Conservation (phyloP, 2,797 vertebrate genomes). For the Oreonectes daqikongensis region DNA sequence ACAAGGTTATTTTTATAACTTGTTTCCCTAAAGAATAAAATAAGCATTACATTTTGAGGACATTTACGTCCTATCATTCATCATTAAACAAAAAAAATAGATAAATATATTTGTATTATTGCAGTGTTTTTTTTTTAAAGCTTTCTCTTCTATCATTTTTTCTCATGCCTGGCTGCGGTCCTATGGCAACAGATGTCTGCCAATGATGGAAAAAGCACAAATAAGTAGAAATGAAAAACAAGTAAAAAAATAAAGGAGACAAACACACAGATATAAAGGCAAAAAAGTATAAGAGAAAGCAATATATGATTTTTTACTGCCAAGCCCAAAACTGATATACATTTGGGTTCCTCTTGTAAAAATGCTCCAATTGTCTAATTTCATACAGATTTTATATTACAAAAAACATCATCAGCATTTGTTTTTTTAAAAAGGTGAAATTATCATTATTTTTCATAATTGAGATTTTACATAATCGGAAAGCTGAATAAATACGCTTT, state of each 20-base stretch:
- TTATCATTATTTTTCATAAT: too few species aligned
- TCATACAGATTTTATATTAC: too few species aligned
- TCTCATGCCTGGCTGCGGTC: constrained; percentile 20
- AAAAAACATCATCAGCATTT: too few species aligned
- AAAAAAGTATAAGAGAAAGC: constrained; percentile 27
- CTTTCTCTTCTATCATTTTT: constrained; percentile 22
- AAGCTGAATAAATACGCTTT: too few species aligned
- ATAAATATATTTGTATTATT: neutral
- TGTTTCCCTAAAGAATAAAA: neutral
- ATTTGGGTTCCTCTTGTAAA: too few species aligned
- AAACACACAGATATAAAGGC: constrained; percentile 37
- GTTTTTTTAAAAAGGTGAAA: too few species aligned
- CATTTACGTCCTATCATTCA: neutral
- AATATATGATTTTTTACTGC: constrained; percentile 32
- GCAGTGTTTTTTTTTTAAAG: neutral
- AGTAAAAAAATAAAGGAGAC: constrained; percentile 24
- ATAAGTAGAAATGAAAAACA: constrained; percentile 45
- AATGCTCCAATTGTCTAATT: neutral
- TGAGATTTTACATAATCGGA: too few species aligned
- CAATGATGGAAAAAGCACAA: constrained; percentile 51
- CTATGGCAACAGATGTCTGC: constrained; percentile 55
- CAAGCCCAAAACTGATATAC: too few species aligned
- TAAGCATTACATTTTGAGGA: neutral
- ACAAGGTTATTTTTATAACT: neutral
- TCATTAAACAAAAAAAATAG: neutral